phyloP scores from a whole-genome alignment of 2,888 invertebrate genomes.

The Monochamus alternatus region DNA sequence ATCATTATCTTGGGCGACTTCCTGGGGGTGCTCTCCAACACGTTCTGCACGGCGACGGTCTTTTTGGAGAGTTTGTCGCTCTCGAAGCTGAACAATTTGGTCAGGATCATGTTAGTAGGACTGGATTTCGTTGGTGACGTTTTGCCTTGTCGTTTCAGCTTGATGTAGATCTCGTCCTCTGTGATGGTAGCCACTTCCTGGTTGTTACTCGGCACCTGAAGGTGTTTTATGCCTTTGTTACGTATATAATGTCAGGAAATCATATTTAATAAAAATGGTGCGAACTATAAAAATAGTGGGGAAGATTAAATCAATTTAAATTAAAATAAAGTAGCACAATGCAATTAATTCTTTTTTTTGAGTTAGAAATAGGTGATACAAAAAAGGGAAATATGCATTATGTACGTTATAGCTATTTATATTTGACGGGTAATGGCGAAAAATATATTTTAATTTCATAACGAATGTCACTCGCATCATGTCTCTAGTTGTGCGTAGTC shows the following conservation, averaged over 20 bases:
- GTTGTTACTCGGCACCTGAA: constrained; percentile 72
- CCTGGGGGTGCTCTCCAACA: constrained; percentile 64
- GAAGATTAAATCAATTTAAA: too few species aligned
- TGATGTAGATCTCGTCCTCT: constrained; percentile 64
- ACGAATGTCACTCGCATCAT: too few species aligned
- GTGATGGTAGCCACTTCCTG: constrained; percentile 65
- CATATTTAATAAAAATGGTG: too few species aligned
- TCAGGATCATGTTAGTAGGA: constrained; percentile 76
- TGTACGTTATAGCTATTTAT: too few species aligned
- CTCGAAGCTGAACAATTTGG: constrained; percentile 76
- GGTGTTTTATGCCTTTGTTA: not conserved
- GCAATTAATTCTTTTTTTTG: too few species aligned
- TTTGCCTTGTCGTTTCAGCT: constrained; percentile 42
- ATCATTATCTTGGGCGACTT: constrained; percentile 81
- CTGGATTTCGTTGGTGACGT: constrained; percentile 67
- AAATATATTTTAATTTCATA: too few species aligned
- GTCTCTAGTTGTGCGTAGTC: not conserved
- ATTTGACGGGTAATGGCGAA: too few species aligned
- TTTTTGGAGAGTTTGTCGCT: constrained; percentile 57
- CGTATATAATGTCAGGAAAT: too few species aligned
- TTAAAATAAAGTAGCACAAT: too few species aligned
- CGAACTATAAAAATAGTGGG: too few species aligned
- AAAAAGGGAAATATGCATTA: too few species aligned
- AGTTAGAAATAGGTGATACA: too few species aligned
- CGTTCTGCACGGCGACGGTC: constrained; percentile 55